These are phyloP conservation scores for Zeugodacus cucurbitae DNA, from an alignment of 1,140 invertebrate genomes.

Conservation along the genomic window DNA sequence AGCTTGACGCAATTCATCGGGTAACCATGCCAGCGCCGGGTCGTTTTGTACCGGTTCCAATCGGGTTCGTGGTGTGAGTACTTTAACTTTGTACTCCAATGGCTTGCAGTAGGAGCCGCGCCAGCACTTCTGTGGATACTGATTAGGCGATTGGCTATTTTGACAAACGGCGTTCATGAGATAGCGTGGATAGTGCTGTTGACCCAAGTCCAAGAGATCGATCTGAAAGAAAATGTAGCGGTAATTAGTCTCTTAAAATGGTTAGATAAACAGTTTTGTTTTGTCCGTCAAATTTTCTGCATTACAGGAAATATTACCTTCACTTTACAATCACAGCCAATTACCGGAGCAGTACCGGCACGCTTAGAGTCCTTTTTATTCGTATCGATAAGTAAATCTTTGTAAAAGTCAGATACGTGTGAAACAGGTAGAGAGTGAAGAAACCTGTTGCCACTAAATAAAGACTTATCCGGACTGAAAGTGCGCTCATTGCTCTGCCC, in stretches of 20 bases:
- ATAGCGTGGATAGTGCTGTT: conserved; percentile 56
- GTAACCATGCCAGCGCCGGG: conserved; percentile 48
- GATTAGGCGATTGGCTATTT: conserved; percentile 41
- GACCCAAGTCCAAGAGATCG: conserved; percentile 56
- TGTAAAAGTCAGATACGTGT: conserved; percentile 58
- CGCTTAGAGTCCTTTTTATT: conserved; percentile 47
- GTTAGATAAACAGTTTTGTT: no score
- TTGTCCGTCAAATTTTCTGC: no score
- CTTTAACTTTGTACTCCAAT: conserved; percentile 62
- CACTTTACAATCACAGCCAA: conserved; percentile 62
- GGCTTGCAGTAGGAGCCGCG: conserved; percentile 58
- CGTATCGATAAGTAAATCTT: conserved; percentile 53
- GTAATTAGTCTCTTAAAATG: no score
- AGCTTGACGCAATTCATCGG: conserved; percentile 48
- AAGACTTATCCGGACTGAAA: neutral
- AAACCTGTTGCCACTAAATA: neutral
- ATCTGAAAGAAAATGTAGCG: conserved; percentile 49
- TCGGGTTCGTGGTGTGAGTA: conserved; percentile 46
- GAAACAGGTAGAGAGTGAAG: neutral
- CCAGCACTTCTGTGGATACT: conserved; percentile 51
- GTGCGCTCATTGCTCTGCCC: neutral
- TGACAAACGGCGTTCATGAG: conserved; percentile 61
- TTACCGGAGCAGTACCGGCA: conserved; percentile 15
- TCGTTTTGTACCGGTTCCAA: conserved; percentile 37
- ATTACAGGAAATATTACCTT: conserved; percentile 57